Evolutionary conservation across 2,113 vertebrate species (phyloP).

Genomic region (Lophura nycthemera): DNA sequence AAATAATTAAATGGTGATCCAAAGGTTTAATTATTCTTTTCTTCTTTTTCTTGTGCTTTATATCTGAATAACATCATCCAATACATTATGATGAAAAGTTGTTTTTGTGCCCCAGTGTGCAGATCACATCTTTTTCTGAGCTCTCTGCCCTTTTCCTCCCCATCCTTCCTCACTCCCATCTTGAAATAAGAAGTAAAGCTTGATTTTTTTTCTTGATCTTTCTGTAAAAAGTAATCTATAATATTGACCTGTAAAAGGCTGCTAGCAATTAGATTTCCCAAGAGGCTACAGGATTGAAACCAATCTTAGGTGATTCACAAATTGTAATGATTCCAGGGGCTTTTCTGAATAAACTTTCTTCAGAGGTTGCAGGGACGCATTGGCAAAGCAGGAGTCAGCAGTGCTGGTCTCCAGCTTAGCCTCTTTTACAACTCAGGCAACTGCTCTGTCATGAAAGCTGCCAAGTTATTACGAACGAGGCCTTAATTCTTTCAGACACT

Average conservation of each 20-base stretch:
- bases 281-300: background rate
- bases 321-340: background rate
- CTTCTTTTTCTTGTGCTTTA: background rate
- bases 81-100: constrained; percentile 12
- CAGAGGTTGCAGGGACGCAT: background rate
- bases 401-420: background rate
- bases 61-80: background rate
- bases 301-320: constrained; percentile 26
- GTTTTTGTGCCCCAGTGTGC: background rate
- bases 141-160: constrained; percentile 47
- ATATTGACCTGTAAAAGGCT: constrained; percentile 52
- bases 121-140: constrained; percentile 40
- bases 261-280: constrained; percentile 58
- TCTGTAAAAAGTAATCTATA: constrained; percentile 65
- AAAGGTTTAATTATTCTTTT: background rate
- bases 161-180: constrained; percentile 25
- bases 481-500: background rate
- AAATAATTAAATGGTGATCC: background rate
- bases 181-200: constrained; percentile 49
- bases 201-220: constrained; percentile 72
- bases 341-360: constrained; percentile 29
- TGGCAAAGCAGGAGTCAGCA: background rate
- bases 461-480: background rate
- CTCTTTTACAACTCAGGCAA: background rate
- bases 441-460: background rate